Conservation (phyloP, 2,888 invertebrate genomes). For the Heliconius hortense region DNA sequence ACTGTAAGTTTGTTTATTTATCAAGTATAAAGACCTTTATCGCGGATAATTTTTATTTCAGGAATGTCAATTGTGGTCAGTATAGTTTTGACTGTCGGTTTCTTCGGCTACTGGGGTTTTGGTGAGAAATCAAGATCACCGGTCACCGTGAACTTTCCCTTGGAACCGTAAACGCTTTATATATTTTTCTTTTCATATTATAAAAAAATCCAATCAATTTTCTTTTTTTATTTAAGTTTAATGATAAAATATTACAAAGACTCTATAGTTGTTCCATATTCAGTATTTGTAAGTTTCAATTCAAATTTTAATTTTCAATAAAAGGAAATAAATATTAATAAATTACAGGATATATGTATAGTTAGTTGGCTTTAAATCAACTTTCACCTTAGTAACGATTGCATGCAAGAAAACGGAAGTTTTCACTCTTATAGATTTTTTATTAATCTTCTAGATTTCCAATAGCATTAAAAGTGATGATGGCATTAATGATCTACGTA, state of each 20-base stretch:
- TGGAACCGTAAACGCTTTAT: conserved; percentile 38
- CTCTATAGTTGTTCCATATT: neutral
- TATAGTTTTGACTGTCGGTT: conserved; percentile 53
- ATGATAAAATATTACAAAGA: neutral
- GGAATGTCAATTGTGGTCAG: conserved; percentile 52
- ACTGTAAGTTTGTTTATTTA: no score
- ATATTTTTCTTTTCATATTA: neutral
- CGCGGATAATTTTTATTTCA: conserved; percentile 39
- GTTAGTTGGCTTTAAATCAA: neutral
- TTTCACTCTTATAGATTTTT: neutral
- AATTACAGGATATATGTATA: neutral
- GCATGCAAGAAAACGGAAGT: no score
- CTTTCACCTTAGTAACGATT: neutral
- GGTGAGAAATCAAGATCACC: conserved; percentile 53
- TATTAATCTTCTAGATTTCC: conserved; percentile 49
- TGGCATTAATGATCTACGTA: conserved; percentile 54
- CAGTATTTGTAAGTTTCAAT: neutral
- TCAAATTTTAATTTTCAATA: neutral
- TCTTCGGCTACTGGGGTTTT: conserved; percentile 61
- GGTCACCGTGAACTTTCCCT: conserved; percentile 59
- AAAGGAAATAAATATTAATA: no score
- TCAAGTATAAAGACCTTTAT: neutral
- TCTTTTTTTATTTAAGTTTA: neutral
- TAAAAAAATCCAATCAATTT: neutral
- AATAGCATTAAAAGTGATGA: conserved; percentile 51